These are phyloP conservation scores for Phyllotreta cruciferae DNA, from an alignment of 2,888 invertebrate genomes.

Conservation along the genomic window DNA sequence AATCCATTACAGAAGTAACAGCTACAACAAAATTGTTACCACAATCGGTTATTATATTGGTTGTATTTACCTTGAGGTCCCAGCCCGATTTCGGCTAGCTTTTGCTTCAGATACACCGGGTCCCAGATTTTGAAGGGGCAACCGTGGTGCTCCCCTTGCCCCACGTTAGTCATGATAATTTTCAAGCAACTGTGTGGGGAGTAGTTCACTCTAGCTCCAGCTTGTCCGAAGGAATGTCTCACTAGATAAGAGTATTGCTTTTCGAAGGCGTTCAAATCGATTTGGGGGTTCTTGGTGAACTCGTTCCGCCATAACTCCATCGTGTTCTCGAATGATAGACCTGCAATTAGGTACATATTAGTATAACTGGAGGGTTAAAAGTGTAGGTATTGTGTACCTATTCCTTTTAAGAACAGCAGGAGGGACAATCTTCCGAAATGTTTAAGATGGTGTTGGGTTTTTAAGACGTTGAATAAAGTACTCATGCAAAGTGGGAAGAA, in stretches of 20 bases:
- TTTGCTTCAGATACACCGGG: constrained; percentile 71
- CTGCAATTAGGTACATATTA: no score
- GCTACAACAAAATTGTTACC: constrained; percentile 60
- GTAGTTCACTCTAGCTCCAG: constrained; percentile 88
- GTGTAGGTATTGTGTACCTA: constrained; percentile 43
- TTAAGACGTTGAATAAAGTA: constrained; percentile 80
- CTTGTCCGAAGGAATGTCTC: constrained; percentile 94
- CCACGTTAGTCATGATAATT: constrained; percentile 79
- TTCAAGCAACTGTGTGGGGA: constrained; percentile 91
- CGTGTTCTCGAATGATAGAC: constrained; percentile 89
- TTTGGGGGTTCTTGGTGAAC: constrained; percentile 76
- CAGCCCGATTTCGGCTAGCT: constrained; percentile 72
- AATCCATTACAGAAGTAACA: constrained; percentile 73
- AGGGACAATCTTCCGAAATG: constrained; percentile 91
- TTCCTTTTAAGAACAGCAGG: constrained; percentile 91
- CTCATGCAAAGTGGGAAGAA: constrained; percentile 98
- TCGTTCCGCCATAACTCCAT: constrained; percentile 90
- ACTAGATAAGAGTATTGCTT: constrained; percentile 91
- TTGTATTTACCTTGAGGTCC: constrained; percentile 70
- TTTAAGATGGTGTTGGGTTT: constrained; percentile 84
- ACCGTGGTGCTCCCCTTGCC: constrained; percentile 87
- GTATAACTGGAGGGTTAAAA: no score
- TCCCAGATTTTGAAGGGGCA: constrained; percentile 93
- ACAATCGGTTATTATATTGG: no score
- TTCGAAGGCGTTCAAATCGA: constrained; percentile 88